Conservation (phyloP, 2,113 vertebrate species). For the Phalacrocorax brasilianus region DNA sequence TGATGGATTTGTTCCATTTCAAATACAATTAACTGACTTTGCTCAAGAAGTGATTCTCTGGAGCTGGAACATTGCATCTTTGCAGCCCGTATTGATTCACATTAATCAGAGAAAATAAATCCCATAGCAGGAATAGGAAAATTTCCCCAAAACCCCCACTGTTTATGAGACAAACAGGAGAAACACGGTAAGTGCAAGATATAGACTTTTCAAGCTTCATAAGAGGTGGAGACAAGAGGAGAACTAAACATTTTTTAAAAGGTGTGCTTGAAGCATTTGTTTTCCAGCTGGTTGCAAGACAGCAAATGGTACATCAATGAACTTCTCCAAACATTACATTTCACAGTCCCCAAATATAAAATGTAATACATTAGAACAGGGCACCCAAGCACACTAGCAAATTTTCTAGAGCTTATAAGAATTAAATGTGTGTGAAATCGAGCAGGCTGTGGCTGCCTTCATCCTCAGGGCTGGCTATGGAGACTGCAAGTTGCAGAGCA, state of each 20-base stretch:
- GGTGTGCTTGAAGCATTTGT: not conserved
- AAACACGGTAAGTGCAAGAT: conserved; percentile 12
- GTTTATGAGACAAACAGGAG: not conserved
- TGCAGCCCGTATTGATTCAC: not conserved
- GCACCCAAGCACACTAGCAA: not conserved
- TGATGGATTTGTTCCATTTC: conserved; percentile 57
- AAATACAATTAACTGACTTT: conserved; percentile 54
- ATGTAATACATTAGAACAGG: not conserved
- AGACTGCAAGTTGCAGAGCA: not conserved
- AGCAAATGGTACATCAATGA: not conserved
- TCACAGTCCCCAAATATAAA: not conserved
- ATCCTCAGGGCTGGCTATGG: not conserved
- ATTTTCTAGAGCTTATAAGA: not conserved
- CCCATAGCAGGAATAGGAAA: not conserved
- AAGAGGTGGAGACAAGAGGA: not conserved
- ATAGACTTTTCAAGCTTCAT: not conserved
- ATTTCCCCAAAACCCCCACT: not conserved
- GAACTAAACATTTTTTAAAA: conserved; percentile 6
- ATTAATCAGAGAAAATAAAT: conserved; percentile 53
- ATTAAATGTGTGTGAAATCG: not conserved
- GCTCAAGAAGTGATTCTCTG: conserved; percentile 19
- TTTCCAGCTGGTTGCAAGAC: not conserved
- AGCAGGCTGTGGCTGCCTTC: not conserved
- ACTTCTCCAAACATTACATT: not conserved
- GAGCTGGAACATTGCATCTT: not conserved